Evolutionary conservation across 2,888 invertebrate species (phyloP).

Genomic region (Nemotelus nigrinus): DNA sequence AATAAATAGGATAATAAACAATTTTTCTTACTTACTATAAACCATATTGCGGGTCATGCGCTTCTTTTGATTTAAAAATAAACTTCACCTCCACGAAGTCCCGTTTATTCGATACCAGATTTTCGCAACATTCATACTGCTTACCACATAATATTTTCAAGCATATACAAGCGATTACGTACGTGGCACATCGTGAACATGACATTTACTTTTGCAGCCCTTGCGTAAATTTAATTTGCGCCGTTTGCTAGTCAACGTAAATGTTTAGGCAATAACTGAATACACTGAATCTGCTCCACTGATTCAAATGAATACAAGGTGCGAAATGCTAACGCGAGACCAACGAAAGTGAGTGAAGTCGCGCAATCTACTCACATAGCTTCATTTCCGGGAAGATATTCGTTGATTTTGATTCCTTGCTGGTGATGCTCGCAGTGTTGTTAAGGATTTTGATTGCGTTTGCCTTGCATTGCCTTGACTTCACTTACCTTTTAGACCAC

Average conservation of each 20-base stretch:
- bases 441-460: constrained; percentile 36
- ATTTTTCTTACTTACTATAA: too few relatives aligned
- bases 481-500: not conserved
- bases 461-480: constrained; percentile 6
- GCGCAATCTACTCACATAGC: constrained; percentile 50
- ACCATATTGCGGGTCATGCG: too few relatives aligned
- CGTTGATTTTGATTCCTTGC: constrained; percentile 36
- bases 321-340: not conserved
- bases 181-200: not conserved
- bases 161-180: too few relatives aligned
- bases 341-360: constrained; percentile 34
- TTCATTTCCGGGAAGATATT: constrained; percentile 51
- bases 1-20: too few relatives aligned
- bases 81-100: too few relatives aligned
- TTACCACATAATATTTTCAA: too few relatives aligned
- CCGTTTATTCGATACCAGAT: too few relatives aligned
- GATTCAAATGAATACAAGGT: constrained; percentile 1
- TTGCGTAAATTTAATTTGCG: constrained; percentile 42
- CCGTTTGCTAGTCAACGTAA: constrained; percentile 8
- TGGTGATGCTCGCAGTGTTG: not conserved
- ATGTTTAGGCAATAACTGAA: constrained; percentile 7
- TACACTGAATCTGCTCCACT: not conserved
- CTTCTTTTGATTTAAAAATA: too few relatives aligned
- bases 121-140: too few relatives aligned
- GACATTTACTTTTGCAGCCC: constrained; percentile 32